These are phyloP conservation scores for Acanthisitta chloris DNA, from an alignment of 2,113 vertebrate species.

Conservation along the genomic window DNA sequence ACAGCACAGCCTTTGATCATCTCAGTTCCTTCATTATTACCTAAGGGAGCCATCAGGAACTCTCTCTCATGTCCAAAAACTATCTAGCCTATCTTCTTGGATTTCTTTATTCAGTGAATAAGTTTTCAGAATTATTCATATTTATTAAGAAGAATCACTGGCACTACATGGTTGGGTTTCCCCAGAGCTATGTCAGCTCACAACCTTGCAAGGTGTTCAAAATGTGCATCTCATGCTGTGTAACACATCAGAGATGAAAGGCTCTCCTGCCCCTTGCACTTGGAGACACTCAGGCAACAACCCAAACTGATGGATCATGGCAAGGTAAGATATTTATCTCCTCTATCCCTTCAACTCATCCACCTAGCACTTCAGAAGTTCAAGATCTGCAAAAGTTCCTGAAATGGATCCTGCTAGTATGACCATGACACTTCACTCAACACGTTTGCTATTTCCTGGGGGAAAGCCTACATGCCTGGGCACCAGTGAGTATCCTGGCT, in stretches of 20 bases:
- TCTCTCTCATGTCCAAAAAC: constrained; percentile 50
- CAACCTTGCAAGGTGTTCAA: neutral
- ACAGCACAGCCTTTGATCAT: constrained; percentile 59
- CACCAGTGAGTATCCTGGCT: neutral
- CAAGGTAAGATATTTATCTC: neutral
- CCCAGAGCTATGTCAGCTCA: constrained; percentile 14
- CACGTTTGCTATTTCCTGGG: neutral
- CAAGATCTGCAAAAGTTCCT: neutral
- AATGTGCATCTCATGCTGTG: neutral
- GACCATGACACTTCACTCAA: neutral
- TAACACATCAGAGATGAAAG: neutral
- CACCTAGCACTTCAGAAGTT: neutral
- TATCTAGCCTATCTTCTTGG: constrained; percentile 24
- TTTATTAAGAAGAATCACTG: constrained; percentile 13
- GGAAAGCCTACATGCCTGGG: neutral
- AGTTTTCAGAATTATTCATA: constrained; percentile 54
- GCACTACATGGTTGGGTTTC: neutral
- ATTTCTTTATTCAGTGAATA: constrained; percentile 49
- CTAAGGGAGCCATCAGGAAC: constrained; percentile 52
- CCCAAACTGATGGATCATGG: neutral
- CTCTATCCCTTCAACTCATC: neutral
- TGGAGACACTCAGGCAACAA: neutral
- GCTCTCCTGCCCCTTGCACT: neutral
- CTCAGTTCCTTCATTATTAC: constrained; percentile 36
- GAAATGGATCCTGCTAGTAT: neutral